phyloP scores from a whole-genome alignment of 2,797 vertebrate genomes.

The Taeniopygia guttata region DNA sequence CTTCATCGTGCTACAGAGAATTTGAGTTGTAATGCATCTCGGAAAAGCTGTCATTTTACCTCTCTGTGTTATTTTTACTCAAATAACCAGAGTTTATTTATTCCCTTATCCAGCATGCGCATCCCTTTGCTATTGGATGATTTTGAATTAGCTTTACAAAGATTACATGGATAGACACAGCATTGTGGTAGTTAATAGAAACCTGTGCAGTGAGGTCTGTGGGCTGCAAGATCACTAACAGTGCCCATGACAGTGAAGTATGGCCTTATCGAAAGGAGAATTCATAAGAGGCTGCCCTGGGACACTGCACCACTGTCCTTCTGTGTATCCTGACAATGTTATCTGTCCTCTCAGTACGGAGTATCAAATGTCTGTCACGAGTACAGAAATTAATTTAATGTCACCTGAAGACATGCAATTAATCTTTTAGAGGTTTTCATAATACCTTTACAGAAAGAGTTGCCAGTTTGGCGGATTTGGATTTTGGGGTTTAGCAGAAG shows the following conservation, averaged over 20 bases:
- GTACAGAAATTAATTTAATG: constrained; percentile 90
- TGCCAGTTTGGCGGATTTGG: constrained; percentile 97
- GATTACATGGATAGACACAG: constrained; percentile 76
- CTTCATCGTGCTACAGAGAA: not conserved
- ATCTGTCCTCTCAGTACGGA: constrained; percentile 85
- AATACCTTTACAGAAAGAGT: constrained; percentile 97
- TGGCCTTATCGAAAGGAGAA: constrained; percentile 80
- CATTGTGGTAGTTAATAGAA: constrained; percentile 86
- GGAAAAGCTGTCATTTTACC: not conserved
- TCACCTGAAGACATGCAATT: constrained; percentile 97
- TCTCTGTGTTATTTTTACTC: not conserved
- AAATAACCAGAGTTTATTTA: constrained; percentile 46
- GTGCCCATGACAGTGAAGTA: constrained; percentile 76
- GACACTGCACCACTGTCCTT: constrained; percentile 88
- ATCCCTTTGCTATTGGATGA: constrained; percentile 24
- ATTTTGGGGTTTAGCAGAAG: constrained; percentile 94
- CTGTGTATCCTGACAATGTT: constrained; percentile 91
- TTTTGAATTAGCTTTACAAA: constrained; percentile 57
- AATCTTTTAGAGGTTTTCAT: constrained; percentile 92
- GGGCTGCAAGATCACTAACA: constrained; percentile 70
- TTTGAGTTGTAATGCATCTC: not conserved
- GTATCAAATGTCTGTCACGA: constrained; percentile 89
- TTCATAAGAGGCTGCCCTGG: constrained; percentile 83
- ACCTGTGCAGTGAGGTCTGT: constrained; percentile 81
- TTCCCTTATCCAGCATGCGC: not conserved